phyloP scores from a whole-genome alignment of 2,888 invertebrate genomes.

The Psylliodes chrysocephalus region DNA sequence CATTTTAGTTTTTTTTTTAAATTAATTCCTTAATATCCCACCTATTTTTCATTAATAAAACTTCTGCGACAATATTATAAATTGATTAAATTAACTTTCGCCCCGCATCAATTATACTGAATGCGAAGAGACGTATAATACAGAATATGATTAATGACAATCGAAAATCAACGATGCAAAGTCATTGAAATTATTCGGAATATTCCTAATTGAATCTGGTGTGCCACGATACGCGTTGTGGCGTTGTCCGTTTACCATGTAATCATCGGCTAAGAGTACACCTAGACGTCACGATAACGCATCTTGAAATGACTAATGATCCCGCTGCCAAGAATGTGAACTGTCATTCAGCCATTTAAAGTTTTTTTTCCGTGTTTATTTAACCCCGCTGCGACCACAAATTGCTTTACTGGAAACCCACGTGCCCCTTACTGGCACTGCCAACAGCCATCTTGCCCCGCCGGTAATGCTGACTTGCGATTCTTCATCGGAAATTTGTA shows the following conservation, averaged over 20 bases:
- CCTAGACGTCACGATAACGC: conserved; percentile 63
- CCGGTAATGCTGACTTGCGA: conserved; percentile 20
- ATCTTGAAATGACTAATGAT: conserved; percentile 64
- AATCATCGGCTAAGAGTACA: conserved; percentile 63
- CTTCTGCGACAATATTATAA: too few species aligned
- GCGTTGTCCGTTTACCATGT: conserved; percentile 53
- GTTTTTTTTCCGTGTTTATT: conserved; percentile 70
- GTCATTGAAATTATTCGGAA: conserved; percentile 35
- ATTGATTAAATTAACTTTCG: too few species aligned
- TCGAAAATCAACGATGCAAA: conserved; percentile 25
- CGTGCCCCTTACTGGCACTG: conserved; percentile 53
- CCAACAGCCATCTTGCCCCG: conserved; percentile 21
- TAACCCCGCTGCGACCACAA: conserved; percentile 72
- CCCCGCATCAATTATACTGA: too few species aligned
- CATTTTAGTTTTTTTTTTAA: too few species aligned
- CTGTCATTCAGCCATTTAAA: conserved; percentile 71
- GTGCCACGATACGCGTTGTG: conserved; percentile 34
- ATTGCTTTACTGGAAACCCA: conserved; percentile 70
- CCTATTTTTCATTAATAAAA: too few species aligned
- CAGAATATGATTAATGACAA: conserved; percentile 29
- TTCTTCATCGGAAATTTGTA: conserved; percentile 6
- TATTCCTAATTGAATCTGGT: conserved; percentile 51
- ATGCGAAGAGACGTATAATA: neutral
- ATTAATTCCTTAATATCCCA: too few species aligned
- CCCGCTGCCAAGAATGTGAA: conserved; percentile 67